Percentiles rank a stretch among this genome's conserved stretches.
phyloP scores from a whole-genome alignment of 2,888 invertebrate genomes.

The Napeogenes inachia region DNA sequence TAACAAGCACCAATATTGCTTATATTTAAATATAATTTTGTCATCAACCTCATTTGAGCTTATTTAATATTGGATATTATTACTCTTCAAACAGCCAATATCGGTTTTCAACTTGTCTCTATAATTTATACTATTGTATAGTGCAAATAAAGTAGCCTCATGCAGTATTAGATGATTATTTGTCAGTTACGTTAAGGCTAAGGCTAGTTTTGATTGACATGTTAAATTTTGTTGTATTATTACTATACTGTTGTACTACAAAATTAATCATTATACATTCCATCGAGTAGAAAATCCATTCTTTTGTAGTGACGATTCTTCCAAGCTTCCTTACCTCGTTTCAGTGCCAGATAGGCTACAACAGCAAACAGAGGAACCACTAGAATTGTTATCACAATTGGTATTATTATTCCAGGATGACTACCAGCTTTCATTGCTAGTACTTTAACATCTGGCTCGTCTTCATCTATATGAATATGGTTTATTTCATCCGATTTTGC shows the following conservation, averaged over 20 bases:
- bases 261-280: constrained; percentile 89
- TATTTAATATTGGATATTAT: neutral
- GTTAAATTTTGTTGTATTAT: neutral
- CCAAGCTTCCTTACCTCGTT: constrained; percentile 89
- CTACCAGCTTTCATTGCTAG: constrained; percentile 44
- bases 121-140: neutral
- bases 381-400: constrained; percentile 84
- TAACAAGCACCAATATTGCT: constrained; percentile 37
- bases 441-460: constrained; percentile 26
- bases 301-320: constrained; percentile 89
- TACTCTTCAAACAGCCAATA: neutral
- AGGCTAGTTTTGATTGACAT: too few species aligned
- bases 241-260: neutral
- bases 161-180: neutral
- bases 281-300: constrained; percentile 93
- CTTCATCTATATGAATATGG: constrained; percentile 30
- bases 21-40: constrained; percentile 14
- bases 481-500: constrained; percentile 40
- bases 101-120: neutral
- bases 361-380: constrained; percentile 85
- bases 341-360: constrained; percentile 80
- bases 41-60: constrained; percentile 18
- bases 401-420: constrained; percentile 83
- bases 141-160: neutral
- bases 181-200: neutral